These are phyloP conservation scores for Drosophila nigricruria DNA, from an alignment of 2,888 invertebrate genomes.

Conservation along the genomic window DNA sequence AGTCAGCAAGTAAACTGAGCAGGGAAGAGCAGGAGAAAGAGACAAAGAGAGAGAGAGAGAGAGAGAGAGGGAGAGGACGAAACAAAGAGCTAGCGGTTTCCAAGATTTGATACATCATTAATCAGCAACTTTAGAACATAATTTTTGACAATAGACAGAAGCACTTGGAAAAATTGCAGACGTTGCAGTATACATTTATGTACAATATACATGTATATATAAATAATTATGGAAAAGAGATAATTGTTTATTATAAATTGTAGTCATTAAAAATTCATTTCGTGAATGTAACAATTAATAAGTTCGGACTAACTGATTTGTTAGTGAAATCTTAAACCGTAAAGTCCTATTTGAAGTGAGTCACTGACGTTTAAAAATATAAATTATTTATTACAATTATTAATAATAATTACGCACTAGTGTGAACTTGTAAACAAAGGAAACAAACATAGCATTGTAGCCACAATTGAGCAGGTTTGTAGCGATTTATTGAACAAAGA, in stretches of 20 bases:
- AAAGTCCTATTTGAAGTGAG: slow-evolving; percentile 21
- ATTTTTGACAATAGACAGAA: background rate
- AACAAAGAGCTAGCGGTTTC: slow-evolving; percentile 7
- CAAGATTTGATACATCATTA: slow-evolving; percentile 42
- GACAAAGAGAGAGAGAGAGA: slow-evolving; percentile 2
- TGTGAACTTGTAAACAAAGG: slow-evolving; percentile 42
- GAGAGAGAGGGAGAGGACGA: too few relatives aligned
- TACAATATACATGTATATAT: background rate
- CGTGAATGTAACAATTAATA: background rate
- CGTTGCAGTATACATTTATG: background rate
- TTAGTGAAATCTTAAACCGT: background rate
- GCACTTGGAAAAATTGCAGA: background rate
- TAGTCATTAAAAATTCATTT: too few relatives aligned
- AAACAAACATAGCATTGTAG: slow-evolving; percentile 20
- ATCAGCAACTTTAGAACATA: slow-evolving; percentile 21
- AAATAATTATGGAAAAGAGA: background rate
- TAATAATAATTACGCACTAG: slow-evolving; percentile 9
- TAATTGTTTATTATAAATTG: background rate
- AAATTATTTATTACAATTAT: slow-evolving; percentile 17
- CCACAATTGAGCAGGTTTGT: slow-evolving; percentile 41
- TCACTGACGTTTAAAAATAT: slow-evolving; percentile 8
- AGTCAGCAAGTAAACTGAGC: slow-evolving; percentile 6
- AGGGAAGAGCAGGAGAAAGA: slow-evolving; percentile 7
- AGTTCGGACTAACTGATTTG: background rate
- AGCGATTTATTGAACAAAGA: slow-evolving; percentile 58